Base-by-base conservation (phyloP, 1,140 invertebrate species). In the Drosophila kohkoa region DNA sequence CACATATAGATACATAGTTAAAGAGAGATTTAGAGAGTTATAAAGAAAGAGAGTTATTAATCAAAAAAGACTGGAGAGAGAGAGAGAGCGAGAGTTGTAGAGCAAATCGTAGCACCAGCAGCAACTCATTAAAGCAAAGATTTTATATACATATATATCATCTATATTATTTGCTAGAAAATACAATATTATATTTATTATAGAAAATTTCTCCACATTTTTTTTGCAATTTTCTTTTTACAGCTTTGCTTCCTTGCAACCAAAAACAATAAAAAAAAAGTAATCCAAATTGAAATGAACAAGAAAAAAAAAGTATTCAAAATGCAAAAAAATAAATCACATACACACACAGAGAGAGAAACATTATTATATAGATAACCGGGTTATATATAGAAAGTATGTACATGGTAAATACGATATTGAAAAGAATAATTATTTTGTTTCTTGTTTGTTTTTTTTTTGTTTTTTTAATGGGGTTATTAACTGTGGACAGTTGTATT, bases 201-300 rank as follows among this genome's bases (percentile, higher is more conserved):
- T 8, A 52, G 41, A 63, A 77, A 79, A 16, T 13, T 82, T 82
- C 80, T 88, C 83, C 83, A 87, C 83, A 88, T 88, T 75, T 81
- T 88, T 76, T 72, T 83, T 59, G 54, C 54, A 46, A n/a, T 41
- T 72, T 70, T 62, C 16, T 49, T 57, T 72, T 48, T 66, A 48
- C 74, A 83, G 80, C 81, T 87, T 73, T 65, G 80, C 83, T 87
- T 83, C 77, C 64, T 83, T 88, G 80, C 77, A 88, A 82, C 73
- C 41, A 55, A 55, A 45, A 55, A 25, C 20, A n/a, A 30, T 32
- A n/a, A 55, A 65, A 54, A 35, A 45, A 45, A 55, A 65, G 7
- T 74, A 15, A 73, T 75, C 62, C n/a, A 66, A 66, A 74, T 55
- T 38, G 48, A 60, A 69, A 77, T 45, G 1, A 57, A 62, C 60